A percentile compares a stretch with the other conserved stretches of the same genome.
phyloP scores from a whole-genome alignment of 2,888 invertebrate species.

The Gymnoscelis rufifasciata region DNA sequence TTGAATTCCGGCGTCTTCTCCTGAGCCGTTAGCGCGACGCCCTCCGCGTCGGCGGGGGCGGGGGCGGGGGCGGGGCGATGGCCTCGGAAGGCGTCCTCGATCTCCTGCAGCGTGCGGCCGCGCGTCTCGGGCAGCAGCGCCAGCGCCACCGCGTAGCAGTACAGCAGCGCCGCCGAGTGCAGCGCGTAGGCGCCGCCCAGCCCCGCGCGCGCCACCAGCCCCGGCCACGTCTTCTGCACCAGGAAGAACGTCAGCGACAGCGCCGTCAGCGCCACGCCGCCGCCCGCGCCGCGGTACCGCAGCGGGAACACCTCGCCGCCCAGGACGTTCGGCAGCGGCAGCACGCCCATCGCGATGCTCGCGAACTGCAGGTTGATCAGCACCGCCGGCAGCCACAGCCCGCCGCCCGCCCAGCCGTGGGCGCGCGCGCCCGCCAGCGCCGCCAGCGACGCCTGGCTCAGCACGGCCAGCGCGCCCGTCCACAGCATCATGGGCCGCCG shows the following conservation, averaged over 20 bases:
- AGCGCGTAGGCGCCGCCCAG: constrained; percentile 76
- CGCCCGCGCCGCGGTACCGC: constrained; percentile 78
- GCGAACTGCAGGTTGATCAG: constrained; percentile 74
- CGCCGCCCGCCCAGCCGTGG: constrained; percentile 38
- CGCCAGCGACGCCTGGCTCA: constrained; percentile 74
- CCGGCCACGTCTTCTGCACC: constrained; percentile 80
- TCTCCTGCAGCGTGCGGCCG: constrained; percentile 80
- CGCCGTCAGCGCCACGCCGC: constrained; percentile 77
- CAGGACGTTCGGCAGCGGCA: constrained; percentile 83
- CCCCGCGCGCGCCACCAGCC: constrained; percentile 66
- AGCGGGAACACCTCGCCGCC: constrained; percentile 83
- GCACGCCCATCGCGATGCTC: constrained; percentile 76
- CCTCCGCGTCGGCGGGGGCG: no score
- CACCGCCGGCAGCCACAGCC: constrained; percentile 62
- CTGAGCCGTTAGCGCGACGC: no score
- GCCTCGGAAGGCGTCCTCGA: constrained; percentile 76
- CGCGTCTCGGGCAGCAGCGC: constrained; percentile 81
- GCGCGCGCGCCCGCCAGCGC: constrained; percentile 49
- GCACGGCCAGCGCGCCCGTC: constrained; percentile 75
- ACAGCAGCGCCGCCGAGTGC: constrained; percentile 72
- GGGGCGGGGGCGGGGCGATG: constrained; percentile 12
- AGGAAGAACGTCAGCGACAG: constrained; percentile 78
- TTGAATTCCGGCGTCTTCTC: no score
- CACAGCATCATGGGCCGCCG: constrained; percentile 78
- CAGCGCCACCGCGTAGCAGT: constrained; percentile 72